Base-by-base conservation (phyloP, 2,888 invertebrate species). In the Polylopha cassiicola region DNA sequence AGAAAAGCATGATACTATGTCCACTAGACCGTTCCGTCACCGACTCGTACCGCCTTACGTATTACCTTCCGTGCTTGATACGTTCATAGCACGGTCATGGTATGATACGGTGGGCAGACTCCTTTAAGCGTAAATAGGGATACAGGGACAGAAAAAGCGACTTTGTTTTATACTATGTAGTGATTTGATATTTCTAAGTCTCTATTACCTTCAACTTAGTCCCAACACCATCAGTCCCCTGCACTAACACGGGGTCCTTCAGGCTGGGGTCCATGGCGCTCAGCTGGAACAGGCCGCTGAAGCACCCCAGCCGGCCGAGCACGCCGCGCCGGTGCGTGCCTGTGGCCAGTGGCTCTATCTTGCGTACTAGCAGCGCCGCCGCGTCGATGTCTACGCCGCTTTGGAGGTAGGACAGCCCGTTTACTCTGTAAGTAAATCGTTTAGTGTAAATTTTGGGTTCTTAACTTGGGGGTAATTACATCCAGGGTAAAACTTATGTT, bases 181-280 rank as follows among this genome's bases (percentile, higher is more conserved):
- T n/a, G n/a, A n/a, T n/a, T n/a, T n/a, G n/a, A n/a, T 7, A 21
- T 9, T 6, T 3, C 3, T n/a, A 24, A 13, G 9, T 2, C 8
- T 16, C 8, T 2, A 9, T 53, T 61, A 95, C 95, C 87, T 96
- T 95, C 1, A 99, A 87, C 77, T 99, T 99, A 3, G 98, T 97
- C 1, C 99, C 98, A 23, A 99, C 98, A 0, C 99, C 99, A 64
- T 98, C 98, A 0, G 97, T 96, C 1, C 97, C 96, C 46, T 97
- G 95, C 8, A 98, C 95, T 1, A 99, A 80, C 10, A 98, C 87
- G 0, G 98, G 96, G 67, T 96, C 94, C 50, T 88, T 88, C 50
- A 91, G 90, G 8, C 61, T 58, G 0, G 79, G 70, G 53, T 81
- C 76, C 51, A 92, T 92, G 4, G 91, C 90, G 36, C 91, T 92